These are phyloP conservation scores for Drosophila obscura DNA, from an alignment of 1,140 invertebrate genomes.

Conservation along the genomic window DNA sequence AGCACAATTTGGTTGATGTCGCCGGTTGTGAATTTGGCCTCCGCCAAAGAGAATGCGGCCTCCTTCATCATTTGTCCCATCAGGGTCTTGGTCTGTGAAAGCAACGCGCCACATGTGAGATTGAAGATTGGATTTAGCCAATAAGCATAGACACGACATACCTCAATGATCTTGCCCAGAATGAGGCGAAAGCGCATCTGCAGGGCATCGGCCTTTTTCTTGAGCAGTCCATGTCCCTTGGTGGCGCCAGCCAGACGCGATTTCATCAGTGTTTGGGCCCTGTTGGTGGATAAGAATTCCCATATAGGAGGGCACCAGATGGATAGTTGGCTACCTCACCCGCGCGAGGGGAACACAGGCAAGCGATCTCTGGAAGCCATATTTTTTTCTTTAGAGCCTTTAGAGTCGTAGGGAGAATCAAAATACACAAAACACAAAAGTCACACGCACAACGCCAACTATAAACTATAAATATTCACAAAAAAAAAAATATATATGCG, in stretches of 20 bases:
- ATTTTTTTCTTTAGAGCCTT: constrained; percentile 25
- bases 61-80: constrained; percentile 99
- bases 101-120: constrained; percentile 87
- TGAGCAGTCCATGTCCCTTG: constrained; percentile 98
- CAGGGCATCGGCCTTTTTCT: constrained; percentile 99
- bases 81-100: constrained; percentile 91
- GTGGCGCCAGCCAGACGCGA: constrained; percentile 96
- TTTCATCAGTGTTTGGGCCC: constrained; percentile 93
- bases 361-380: constrained; percentile 97
- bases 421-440: constrained; percentile 32
- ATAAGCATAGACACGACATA: constrained; percentile 82
- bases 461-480: constrained; percentile 74
- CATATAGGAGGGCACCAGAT: no score
- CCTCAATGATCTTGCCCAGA: constrained; percentile 98
- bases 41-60: constrained; percentile 98
- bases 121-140: neutral
- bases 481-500: constrained; percentile 76
- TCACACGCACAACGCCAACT: constrained; percentile 37
- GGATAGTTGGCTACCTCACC: constrained; percentile 89
- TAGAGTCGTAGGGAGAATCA: constrained; percentile 6
- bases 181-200: constrained; percentile 98
- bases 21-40: constrained; percentile 99
- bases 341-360: constrained; percentile 98
- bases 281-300: constrained; percentile 8
- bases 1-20: constrained; percentile 99